phyloP scores from a whole-genome alignment of 2,888 invertebrate genomes.

The Nomada fucata region DNA sequence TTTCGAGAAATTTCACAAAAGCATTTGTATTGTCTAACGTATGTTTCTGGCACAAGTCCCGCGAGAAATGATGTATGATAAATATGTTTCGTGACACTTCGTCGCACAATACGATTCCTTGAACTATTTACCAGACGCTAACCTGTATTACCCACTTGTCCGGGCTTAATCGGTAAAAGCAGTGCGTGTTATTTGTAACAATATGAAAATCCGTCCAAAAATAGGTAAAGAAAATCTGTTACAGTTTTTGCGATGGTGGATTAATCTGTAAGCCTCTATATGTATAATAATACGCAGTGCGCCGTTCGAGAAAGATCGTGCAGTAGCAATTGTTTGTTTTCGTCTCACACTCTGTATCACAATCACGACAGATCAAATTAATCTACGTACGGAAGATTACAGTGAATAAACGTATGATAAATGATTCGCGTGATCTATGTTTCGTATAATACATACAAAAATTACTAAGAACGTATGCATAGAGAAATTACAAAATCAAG shows the following conservation, averaged over 20 bases:
- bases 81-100: slow-evolving; percentile 15
- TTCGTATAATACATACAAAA: neutral
- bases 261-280: neutral
- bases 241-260: slow-evolving; percentile 2
- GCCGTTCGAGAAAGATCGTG: slow-evolving; percentile 40
- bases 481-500: neutral
- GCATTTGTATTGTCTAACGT: slow-evolving; percentile 37
- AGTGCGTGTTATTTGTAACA: neutral
- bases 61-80: slow-evolving; percentile 2
- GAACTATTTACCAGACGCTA: slow-evolving; percentile 46
- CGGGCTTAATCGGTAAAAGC: neutral
- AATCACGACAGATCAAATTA: neutral
- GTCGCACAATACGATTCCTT: slow-evolving; percentile 16
- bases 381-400: neutral
- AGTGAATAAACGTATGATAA: neutral
- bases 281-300: neutral
- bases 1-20: slow-evolving; percentile 39
- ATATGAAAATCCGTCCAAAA: slow-evolving; percentile 1
- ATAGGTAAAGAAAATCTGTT: neutral
- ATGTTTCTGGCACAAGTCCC: slow-evolving; percentile 36
- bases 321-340: slow-evolving; percentile 50
- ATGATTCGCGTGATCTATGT: neutral
- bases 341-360: neutral
- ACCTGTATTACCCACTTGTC: slow-evolving; percentile 32
- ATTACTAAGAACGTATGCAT: neutral